A percentile compares a stretch with the other conserved stretches of the same genome.
These are phyloP conservation scores for Isotomurus palustris DNA, from an alignment of 2,888 invertebrate species.

Conservation along the genomic window DNA sequence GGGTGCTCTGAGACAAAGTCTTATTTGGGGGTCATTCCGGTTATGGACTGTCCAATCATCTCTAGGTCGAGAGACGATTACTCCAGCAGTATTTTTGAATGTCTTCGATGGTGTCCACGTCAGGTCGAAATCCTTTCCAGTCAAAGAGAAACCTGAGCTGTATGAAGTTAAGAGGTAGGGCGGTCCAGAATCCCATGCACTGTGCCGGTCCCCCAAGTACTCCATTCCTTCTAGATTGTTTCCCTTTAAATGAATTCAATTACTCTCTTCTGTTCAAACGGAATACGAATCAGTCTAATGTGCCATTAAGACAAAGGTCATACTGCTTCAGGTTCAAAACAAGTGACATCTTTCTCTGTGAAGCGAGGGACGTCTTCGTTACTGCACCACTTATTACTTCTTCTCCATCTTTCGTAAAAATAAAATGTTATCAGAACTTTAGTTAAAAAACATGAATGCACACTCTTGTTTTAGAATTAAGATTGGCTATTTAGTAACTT, in stretches of 20 bases:
- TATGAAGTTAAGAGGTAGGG: slow-evolving; percentile 31
- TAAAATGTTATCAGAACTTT: not conserved
- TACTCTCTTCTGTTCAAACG: not conserved
- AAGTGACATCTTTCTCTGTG: slow-evolving; percentile 27
- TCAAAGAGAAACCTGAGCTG: slow-evolving; percentile 23
- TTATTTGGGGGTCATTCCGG: slow-evolving; percentile 9
- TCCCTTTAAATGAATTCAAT: slow-evolving; percentile 4
- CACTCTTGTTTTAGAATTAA: not conserved
- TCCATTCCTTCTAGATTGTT: slow-evolving; percentile 24
- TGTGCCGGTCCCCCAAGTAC: slow-evolving; percentile 31
- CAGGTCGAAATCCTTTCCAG: slow-evolving; percentile 15
- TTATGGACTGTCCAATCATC: slow-evolving; percentile 31
- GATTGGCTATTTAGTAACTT: slow-evolving; percentile 12
- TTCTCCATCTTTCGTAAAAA: slow-evolving; percentile 19
- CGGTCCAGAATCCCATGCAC: slow-evolving; percentile 26
- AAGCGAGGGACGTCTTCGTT: slow-evolving; percentile 25
- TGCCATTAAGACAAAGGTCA: too few species aligned
- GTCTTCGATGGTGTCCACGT: slow-evolving; percentile 20
- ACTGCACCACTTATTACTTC: slow-evolving; percentile 29
- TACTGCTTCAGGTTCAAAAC: slow-evolving; percentile 24
- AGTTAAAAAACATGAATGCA: slow-evolving; percentile 1
- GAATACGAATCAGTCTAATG: not conserved
- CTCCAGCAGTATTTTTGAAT: slow-evolving; percentile 17
- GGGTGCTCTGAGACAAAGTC: slow-evolving; percentile 29
- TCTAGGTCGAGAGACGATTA: slow-evolving; percentile 26